Evolutionary conservation across 2,797 vertebrate species (phyloP).

Genomic region (Premnoplex brunnescens): DNA sequence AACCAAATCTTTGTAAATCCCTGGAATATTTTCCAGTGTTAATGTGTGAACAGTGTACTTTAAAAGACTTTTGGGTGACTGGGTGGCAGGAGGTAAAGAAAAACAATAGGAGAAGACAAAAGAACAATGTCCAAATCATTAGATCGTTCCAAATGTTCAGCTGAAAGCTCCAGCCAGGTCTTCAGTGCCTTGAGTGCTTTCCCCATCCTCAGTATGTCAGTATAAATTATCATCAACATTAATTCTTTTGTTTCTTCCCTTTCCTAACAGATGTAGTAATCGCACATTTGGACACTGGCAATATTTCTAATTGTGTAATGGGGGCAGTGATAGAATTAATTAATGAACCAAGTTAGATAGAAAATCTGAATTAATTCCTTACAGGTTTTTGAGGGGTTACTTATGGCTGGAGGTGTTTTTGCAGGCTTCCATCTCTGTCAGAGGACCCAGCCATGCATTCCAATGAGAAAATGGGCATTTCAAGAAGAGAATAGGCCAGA

Average conservation of each 20-base stretch:
- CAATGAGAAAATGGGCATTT: neutral
- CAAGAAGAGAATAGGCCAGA: neutral
- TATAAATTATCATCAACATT: constrained; percentile 66
- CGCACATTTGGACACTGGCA: constrained; percentile 48
- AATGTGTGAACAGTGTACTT: neutral
- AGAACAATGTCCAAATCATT: neutral
- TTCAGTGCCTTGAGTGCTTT: constrained; percentile 33
- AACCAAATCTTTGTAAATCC: neutral
- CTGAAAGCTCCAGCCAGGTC: constrained; percentile 19
- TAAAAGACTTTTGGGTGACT: neutral
- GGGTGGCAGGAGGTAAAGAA: neutral
- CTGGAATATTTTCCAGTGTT: neutral
- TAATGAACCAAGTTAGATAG: constrained; percentile 35
- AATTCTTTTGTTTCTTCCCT: constrained; percentile 63
- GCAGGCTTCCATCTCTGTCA: neutral
- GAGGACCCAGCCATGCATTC: neutral
- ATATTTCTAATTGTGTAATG: constrained; percentile 57
- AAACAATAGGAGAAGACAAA: neutral
- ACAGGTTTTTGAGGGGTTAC: constrained; percentile 41
- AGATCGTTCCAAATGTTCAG: constrained; percentile 13
- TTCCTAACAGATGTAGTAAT: constrained; percentile 64
- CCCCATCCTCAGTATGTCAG: constrained; percentile 38
- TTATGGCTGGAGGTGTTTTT: neutral
- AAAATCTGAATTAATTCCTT: constrained; percentile 55
- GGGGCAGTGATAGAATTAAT: constrained; percentile 58